Evolutionary conservation across 2,888 invertebrate genomes (phyloP).

Genomic region (Flabesymbios commensalis): DNA sequence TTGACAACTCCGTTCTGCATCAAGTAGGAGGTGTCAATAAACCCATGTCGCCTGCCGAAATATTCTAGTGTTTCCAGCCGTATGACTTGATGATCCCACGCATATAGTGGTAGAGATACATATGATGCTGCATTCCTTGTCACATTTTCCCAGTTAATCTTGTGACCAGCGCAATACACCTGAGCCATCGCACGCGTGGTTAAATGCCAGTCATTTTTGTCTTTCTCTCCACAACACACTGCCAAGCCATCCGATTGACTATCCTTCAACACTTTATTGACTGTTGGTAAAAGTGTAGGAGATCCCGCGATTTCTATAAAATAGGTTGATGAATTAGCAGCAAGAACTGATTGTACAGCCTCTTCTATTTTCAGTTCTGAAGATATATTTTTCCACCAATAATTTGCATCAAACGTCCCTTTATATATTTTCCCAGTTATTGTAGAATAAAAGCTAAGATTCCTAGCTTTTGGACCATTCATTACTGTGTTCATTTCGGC

Average conservation of each 20-base stretch:
- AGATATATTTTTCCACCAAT: constrained; percentile 24
- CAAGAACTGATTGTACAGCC: constrained; percentile 7
- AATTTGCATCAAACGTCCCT: constrained; percentile 2
- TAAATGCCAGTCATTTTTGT: neutral
- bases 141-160: constrained; percentile 14
- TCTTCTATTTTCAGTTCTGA: constrained; percentile 1
- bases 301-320: constrained; percentile 17
- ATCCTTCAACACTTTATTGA: neutral
- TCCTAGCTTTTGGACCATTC: neutral
- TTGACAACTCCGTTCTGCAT: neutral
- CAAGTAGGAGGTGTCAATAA: neutral
- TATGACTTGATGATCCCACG: neutral
- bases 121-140: constrained; percentile 1
- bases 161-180: constrained; percentile 6
- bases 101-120: constrained; percentile 1
- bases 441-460: neutral
- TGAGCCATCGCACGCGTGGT: constrained; percentile 7
- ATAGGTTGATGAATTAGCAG: constrained; percentile 5
- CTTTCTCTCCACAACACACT: neutral
- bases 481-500: constrained; percentile 2
- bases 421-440: neutral
- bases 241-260: neutral
- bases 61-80: constrained; percentile 2
- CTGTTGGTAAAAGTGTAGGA: too few relatives aligned
- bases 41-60: neutral